Evolutionary conservation across 2,113 vertebrate genomes (phyloP).

Genomic region (Platycercus adscitus): DNA sequence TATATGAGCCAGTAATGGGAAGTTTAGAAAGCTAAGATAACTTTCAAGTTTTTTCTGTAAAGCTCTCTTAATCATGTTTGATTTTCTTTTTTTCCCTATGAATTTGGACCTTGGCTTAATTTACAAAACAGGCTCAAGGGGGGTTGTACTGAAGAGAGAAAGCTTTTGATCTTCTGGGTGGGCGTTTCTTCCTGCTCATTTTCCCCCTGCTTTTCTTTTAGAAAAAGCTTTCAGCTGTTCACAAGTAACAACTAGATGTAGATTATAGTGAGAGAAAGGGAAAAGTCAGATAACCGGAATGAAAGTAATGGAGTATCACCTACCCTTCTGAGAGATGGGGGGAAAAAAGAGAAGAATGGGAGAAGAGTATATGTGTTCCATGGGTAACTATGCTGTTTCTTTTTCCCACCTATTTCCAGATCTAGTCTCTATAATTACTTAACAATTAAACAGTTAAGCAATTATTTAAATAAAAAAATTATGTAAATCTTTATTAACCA

Average conservation of each 20-base stretch:
- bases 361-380: not conserved
- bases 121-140: not conserved
- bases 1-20: not conserved
- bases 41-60: not conserved
- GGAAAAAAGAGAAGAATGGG: not conserved
- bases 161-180: not conserved
- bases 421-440: not conserved
- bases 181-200: not conserved
- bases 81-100: not conserved
- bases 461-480: slow-evolving; percentile 41
- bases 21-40: not conserved
- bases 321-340: not conserved
- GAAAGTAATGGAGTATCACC: not conserved
- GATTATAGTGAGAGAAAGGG: not conserved
- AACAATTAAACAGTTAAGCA: not conserved
- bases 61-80: not conserved
- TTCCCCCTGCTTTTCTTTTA: not conserved
- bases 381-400: not conserved
- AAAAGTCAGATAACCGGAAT: not conserved
- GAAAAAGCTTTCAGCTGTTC: not conserved
- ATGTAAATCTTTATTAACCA: slow-evolving; percentile 19
- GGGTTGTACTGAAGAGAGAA: not conserved
- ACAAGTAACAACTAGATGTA: not conserved
- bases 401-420: not conserved
- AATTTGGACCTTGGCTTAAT: not conserved